These are phyloP conservation scores for Calypte anna DNA, from an alignment of 2,113 vertebrate genomes.

Conservation along the genomic window DNA sequence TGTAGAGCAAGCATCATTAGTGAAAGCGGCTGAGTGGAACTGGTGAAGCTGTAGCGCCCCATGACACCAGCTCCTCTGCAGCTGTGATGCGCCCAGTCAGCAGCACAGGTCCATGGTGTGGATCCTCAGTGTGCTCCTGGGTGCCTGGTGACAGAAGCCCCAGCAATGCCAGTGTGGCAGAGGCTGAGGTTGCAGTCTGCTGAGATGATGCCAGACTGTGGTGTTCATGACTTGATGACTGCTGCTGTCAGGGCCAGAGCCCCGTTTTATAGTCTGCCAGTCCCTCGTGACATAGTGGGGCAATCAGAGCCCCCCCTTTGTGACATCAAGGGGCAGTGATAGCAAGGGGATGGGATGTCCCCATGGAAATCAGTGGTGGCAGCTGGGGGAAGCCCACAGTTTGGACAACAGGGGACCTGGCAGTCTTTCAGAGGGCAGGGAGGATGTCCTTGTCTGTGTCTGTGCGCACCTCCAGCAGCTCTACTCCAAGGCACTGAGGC, in stretches of 20 bases:
- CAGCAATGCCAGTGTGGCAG: background rate
- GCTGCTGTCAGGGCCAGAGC: background rate
- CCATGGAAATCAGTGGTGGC: too few relatives aligned
- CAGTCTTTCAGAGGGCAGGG: too few relatives aligned
- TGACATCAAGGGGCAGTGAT: too few relatives aligned
- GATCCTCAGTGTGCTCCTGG: background rate
- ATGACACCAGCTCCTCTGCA: too few relatives aligned
- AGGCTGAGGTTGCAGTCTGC: background rate
- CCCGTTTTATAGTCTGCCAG: background rate
- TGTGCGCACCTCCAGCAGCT: too few relatives aligned
- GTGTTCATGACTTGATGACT: background rate
- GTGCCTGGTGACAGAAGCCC: background rate
- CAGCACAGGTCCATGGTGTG: background rate
- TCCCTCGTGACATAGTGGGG: too few relatives aligned
- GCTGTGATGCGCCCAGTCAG: background rate
- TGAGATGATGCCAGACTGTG: background rate
- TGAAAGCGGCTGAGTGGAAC: background rate
- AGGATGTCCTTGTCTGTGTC: too few relatives aligned
- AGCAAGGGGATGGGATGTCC: too few relatives aligned
- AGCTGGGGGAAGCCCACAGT: too few relatives aligned
- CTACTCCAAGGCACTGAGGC: too few relatives aligned
- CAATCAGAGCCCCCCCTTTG: too few relatives aligned
- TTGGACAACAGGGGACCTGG: too few relatives aligned
- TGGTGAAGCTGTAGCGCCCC: background rate
- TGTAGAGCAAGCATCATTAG: background rate